Evolutionary conservation across 2,888 invertebrate genomes (phyloP).

Genomic region (Pseudococcus viburni): DNA sequence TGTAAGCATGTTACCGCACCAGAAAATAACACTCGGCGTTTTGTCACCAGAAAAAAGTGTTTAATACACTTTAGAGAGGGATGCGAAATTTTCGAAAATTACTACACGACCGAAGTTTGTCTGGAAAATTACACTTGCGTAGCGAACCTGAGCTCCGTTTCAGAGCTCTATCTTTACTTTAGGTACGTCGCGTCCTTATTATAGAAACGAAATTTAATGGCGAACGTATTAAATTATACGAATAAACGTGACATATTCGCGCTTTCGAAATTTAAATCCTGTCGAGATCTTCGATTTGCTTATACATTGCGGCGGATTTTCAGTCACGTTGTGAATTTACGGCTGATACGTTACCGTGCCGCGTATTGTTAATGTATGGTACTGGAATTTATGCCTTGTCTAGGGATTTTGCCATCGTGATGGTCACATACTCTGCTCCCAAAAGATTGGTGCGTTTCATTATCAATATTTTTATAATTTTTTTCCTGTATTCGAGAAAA

Average conservation of each 20-base stretch:
- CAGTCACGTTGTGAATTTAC: constrained; percentile 28
- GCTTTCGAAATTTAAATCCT: background rate
- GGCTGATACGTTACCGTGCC: background rate
- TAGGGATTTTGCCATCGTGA: too few species aligned
- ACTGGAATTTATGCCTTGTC: too few species aligned
- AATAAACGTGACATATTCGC: constrained; percentile 30
- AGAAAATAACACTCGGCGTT: constrained; percentile 22
- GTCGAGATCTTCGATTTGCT: constrained; percentile 6
- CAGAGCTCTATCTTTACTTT: background rate
- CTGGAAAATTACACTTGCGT: constrained; percentile 1
- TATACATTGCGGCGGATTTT: background rate
- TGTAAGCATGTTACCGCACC: background rate
- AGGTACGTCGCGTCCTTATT: background rate
- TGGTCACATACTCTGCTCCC: too few species aligned
- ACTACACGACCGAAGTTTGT: constrained; percentile 24
- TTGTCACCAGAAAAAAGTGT: background rate
- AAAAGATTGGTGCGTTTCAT: too few species aligned
- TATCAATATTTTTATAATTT: too few species aligned
- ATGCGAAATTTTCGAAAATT: constrained; percentile 1
- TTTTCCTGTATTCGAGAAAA: too few species aligned
- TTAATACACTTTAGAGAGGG: background rate
- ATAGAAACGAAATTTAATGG: constrained; percentile 26
- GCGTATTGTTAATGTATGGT: background rate
- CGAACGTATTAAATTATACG: constrained; percentile 35
- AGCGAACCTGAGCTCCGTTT: background rate